Evolutionary conservation across 2,113 vertebrate species (phyloP), one percentile per base, ranked within the genome.

Genomic region (Hydrolagus affinis): DNA sequence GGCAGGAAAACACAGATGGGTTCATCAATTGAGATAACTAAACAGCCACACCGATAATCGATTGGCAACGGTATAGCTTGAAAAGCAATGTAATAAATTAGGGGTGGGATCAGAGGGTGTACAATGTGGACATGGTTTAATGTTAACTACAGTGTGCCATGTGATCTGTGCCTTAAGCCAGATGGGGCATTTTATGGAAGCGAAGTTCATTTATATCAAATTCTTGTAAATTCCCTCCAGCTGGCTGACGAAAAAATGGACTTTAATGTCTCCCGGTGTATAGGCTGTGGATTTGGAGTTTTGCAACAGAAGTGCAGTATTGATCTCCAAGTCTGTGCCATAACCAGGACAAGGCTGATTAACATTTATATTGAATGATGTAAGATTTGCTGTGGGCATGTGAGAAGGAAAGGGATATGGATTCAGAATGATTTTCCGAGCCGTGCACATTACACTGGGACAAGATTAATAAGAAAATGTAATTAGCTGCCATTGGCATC

Each of bases 161-260:
- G 21, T 64, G 59, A 62, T 28, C 64, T 62, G 28, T 80, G 59
- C 14, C 60, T 12, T 14, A 6, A 25, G 59, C 59, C 59, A 62
- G 76, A 64, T 28, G 59, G 76, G 59, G 59, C 59, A 62, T 6
- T 62, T 80, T 28, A 25, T 64, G 15, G 14, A 77, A 77, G 76
- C 64, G 76, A 62, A 80, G 57, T 80, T 28, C 23, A 80, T 80
- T 62, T 62, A 64, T 60, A 80, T 80, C 23, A 62, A 17, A 62
- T 80, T 62, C 25, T 66, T 32, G 3, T 15, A 83, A 30, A 83
- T 83, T 17, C 78, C 60, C 28, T 68, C 25, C 59, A 83, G 78
- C 59, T 83, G 78, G 15, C 11, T 11, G 8, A 32, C 28, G 30
- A 62, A 23, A 66, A 30, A 83, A 66, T 83, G 60, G 23, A 12